Evolutionary conservation across 2,888 invertebrate species (phyloP).

Genomic region (Machimus atricapillus): DNA sequence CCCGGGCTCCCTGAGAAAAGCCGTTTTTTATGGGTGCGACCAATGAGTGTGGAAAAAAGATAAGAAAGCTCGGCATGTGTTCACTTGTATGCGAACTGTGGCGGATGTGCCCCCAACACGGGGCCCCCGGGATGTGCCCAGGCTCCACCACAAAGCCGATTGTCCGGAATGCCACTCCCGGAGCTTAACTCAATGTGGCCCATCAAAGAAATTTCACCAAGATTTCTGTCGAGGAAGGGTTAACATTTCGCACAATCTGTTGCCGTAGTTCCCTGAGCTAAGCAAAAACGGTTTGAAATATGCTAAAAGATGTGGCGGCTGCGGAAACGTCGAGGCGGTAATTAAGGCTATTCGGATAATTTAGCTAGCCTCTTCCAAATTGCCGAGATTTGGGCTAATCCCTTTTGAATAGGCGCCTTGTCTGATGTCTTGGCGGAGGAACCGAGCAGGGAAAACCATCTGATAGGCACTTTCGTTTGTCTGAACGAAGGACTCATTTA

Average conservation of each 20-base stretch:
- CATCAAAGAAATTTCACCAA: conserved; percentile 13
- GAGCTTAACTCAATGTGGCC: neutral
- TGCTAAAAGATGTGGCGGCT: conserved; percentile 28
- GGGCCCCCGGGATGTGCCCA: neutral
- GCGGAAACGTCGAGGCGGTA: neutral
- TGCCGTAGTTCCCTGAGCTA: conserved; percentile 14
- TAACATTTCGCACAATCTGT: conserved; percentile 46
- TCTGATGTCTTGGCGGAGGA: neutral
- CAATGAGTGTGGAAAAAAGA: conserved; percentile 43
- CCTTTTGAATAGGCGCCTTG: neutral
- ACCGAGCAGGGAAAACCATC: conserved; percentile 20
- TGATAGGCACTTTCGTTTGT: neutral
- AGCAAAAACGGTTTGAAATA: conserved; percentile 36
- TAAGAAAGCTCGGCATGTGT: conserved; percentile 45
- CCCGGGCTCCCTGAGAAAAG: neutral
- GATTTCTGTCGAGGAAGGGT: conserved; percentile 28
- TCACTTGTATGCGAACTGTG: conserved; percentile 11
- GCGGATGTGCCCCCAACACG: neutral
- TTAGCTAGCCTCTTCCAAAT: neutral
- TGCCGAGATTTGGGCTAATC: conserved; percentile 16
- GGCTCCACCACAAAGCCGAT: conserved; percentile 1
- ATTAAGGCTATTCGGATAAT: neutral
- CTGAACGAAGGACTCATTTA: neutral
- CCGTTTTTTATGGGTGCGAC: conserved; percentile 13
- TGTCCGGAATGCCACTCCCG: neutral